Base-by-base conservation (phyloP, 2,797 vertebrate species). In the Amblyopsis hoosieri region DNA sequence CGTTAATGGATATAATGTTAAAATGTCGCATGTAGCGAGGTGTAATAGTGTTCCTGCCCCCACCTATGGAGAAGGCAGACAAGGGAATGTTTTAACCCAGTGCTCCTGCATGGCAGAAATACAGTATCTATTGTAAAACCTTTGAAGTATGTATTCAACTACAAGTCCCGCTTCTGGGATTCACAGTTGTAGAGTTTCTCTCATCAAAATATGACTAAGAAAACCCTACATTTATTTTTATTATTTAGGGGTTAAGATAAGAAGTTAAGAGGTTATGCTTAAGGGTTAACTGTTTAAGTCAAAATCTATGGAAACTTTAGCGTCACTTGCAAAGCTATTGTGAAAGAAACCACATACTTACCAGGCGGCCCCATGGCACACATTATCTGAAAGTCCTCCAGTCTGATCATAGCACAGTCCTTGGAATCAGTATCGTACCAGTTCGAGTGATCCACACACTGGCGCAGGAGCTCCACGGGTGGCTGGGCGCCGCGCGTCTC, bases 301-400 rank as follows among this genome's bases (percentile, higher is more conserved):
- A 33, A 33, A 7, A 7, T 33, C 7, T 33, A 33, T 7, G 4
- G 33, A 33, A 33, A 33, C 33, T 33, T 7, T 33, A 7, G 33
- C 5, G 33, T 7, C 4, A 4, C 33, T 33, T 33, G 33, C 7
- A 33, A 33, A 7, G 33, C 33, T 33, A 33, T 33, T 1, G 4
- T 33, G 1, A 33, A 33, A 33, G 4, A 33, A 33, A 19, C 1
- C 8, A 47, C 5, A 12, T 12, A 69, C 88, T 80, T 84, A 97
- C 96, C 96, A 81, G 95, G 93, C 33, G 95, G 96, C 17, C 95
- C 95, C 96, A 97, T 96, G 1, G 96, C 96, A 71, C 95, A 96
- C 12, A 96, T 87, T 66, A 96, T 87, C 89, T 97, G 96, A 69
- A 95, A 74, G 69, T 97, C 95, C 75, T 93, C 87, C 59, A 97